Evolutionary conservation across 2,797 vertebrate species (phyloP).

Genomic region (Trichosurus vulpecula): DNA sequence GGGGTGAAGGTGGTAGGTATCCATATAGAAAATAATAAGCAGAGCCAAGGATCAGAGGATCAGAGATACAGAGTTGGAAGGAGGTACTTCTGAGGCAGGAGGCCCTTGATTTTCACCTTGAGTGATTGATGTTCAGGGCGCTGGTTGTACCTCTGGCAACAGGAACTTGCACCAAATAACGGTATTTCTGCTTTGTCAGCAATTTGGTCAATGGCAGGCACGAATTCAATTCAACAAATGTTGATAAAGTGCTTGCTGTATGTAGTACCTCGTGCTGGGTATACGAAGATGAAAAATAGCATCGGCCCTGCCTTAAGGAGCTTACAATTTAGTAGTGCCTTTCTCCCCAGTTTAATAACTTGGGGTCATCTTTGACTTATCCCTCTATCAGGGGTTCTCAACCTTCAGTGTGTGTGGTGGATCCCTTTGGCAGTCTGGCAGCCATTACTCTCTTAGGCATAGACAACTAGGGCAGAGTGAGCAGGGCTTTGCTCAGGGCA

Average conservation of each 20-base stretch:
- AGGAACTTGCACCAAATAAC: neutral
- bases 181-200: neutral
- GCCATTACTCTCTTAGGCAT: neutral
- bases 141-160: neutral
- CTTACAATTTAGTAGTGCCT: neutral
- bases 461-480: neutral
- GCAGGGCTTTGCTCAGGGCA: neutral
- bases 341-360: neutral
- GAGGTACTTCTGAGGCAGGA: neutral
- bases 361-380: neutral
- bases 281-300: neutral
- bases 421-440: neutral
- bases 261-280: neutral
- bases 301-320: neutral
- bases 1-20: neutral
- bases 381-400: neutral
- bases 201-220: neutral
- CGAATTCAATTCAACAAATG: neutral
- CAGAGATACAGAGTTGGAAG: neutral
- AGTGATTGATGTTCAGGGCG: neutral
- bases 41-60: neutral
- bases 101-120: neutral
- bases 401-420: neutral
- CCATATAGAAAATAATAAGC: neutral
- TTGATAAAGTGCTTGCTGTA: neutral